Conservation (phyloP, 2,888 invertebrate species). For the Melanostoma scalare region DNA sequence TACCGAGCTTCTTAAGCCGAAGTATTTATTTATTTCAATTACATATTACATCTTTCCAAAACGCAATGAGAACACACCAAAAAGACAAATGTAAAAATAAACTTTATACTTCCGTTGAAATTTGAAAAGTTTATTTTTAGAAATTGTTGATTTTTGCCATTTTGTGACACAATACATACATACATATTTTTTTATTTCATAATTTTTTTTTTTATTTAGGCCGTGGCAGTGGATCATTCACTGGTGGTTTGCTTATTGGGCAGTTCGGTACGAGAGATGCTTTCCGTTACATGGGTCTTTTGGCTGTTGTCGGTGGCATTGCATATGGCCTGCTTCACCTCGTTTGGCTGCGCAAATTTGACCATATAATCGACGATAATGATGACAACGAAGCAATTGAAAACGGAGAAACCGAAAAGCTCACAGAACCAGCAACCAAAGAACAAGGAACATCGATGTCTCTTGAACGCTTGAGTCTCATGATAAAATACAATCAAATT, state of each 20-base stretch:
- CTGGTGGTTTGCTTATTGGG: slow-evolving; percentile 90
- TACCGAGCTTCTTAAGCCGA: no score
- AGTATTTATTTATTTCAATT: no score
- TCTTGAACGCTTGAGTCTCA: slow-evolving; percentile 87
- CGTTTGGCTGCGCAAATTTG: slow-evolving; percentile 87
- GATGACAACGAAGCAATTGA: slow-evolving; percentile 81
- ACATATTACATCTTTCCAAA: no score
- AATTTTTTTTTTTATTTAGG: slow-evolving; percentile 80
- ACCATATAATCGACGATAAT: slow-evolving; percentile 81
- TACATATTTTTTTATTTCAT: no score
- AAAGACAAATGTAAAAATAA: no score
- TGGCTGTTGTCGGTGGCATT: slow-evolving; percentile 88
- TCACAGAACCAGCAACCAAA: slow-evolving; percentile 86
- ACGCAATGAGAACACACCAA: no score
- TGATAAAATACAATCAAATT: slow-evolving; percentile 89
- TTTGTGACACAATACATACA: no score
- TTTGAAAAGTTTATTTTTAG: not conserved
- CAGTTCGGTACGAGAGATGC: slow-evolving; percentile 89
- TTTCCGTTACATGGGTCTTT: slow-evolving; percentile 90
- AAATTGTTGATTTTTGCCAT: not conserved
- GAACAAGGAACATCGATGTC: slow-evolving; percentile 89
- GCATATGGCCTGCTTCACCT: slow-evolving; percentile 88
- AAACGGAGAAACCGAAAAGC: slow-evolving; percentile 85
- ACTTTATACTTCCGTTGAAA: no score
- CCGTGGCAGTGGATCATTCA: slow-evolving; percentile 91